Percentiles rank a stretch among this genome's conserved stretches.
These are phyloP conservation scores for Papilio elwesi DNA, from an alignment of 2,888 invertebrate genomes.

Conservation along the genomic window DNA sequence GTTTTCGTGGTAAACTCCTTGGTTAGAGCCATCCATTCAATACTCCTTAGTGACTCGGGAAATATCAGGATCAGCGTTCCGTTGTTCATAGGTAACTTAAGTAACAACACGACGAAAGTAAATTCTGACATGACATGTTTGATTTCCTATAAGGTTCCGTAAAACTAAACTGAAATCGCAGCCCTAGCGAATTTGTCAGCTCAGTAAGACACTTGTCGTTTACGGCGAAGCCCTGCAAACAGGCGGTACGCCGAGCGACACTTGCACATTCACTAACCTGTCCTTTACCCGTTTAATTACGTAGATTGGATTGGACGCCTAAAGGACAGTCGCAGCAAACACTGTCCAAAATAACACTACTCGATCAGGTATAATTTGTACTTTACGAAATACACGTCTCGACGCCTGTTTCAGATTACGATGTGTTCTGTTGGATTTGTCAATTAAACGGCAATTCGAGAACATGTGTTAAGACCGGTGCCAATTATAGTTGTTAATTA, in stretches of 20 bases:
- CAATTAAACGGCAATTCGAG: neutral
- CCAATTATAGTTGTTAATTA: neutral
- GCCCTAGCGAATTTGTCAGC: neutral
- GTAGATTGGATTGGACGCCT: constrained; percentile 29
- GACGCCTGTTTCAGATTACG: neutral
- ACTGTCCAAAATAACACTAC: constrained; percentile 50
- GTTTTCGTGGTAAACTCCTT: too few species aligned
- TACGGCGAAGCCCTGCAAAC: neutral
- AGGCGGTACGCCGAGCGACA: neutral
- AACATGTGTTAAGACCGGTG: constrained; percentile 6
- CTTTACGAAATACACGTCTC: neutral
- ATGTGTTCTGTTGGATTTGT: neutral
- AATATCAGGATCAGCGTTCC: too few species aligned
- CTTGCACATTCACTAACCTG: constrained; percentile 2
- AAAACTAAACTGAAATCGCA: neutral
- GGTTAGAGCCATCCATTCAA: too few species aligned
- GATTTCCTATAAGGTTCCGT: too few species aligned
- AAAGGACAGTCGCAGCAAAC: constrained; percentile 43
- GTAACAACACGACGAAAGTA: too few species aligned
- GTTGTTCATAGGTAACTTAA: too few species aligned
- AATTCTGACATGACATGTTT: too few species aligned
- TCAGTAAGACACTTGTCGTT: constrained; percentile 1
- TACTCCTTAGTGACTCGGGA: too few species aligned
- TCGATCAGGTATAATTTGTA: constrained; percentile 4
- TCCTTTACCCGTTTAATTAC: constrained; percentile 25